Evolutionary conservation across 2,113 vertebrate genomes (phyloP).

Genomic region (Elanus axillaris): DNA sequence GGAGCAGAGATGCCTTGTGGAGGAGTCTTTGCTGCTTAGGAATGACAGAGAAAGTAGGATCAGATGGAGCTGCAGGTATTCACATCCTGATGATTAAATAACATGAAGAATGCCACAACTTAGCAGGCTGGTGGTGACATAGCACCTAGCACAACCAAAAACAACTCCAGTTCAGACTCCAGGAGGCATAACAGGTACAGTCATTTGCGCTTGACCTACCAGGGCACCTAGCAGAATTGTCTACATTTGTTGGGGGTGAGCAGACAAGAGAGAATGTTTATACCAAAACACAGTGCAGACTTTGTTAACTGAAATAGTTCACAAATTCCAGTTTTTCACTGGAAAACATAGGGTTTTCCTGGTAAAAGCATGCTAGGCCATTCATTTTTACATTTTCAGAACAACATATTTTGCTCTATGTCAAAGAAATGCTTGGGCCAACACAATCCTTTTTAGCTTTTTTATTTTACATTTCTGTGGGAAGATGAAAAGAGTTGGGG

Average conservation of each 20-base stretch:
- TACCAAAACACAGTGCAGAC: neutral
- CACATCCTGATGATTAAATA: neutral
- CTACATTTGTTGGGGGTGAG: neutral
- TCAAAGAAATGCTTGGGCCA: neutral
- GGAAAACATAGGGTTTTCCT: neutral
- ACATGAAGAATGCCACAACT: neutral
- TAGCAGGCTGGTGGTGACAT: neutral
- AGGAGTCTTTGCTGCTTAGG: neutral
- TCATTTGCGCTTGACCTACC: neutral
- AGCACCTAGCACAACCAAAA: neutral
- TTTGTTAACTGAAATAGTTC: neutral
- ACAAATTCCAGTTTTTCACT: neutral
- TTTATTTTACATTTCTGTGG: neutral
- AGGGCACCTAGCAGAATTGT: neutral
- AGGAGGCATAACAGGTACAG: neutral
- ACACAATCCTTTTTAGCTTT: neutral
- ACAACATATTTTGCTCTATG: neutral
- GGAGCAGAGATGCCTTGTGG: neutral
- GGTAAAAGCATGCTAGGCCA: neutral
- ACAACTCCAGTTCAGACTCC: neutral
- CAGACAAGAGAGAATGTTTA: neutral
- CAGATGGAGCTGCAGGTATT: neutral
- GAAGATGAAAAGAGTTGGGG: neutral
- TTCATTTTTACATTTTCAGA: neutral
- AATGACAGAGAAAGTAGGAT: neutral